Evolutionary conservation across 2,113 vertebrate genomes (phyloP).

Genomic region (Zapus hudsonius): DNA sequence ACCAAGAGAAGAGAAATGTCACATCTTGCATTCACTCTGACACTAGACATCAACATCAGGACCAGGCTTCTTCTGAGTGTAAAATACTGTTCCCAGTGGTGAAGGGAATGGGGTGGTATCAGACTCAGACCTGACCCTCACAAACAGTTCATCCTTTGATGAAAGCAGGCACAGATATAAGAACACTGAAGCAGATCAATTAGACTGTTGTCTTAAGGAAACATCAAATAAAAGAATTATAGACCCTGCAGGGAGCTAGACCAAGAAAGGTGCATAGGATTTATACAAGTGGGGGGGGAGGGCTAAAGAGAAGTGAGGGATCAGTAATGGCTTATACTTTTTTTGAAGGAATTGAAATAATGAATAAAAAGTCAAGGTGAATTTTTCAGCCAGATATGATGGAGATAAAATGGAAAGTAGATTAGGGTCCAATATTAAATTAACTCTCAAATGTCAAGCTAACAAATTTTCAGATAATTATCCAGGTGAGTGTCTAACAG

Average conservation of each 20-base stretch:
- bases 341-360: not conserved
- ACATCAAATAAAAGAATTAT: not conserved
- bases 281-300: not conserved
- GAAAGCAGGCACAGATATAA: slow-evolving; percentile 5
- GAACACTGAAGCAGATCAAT: slow-evolving; percentile 2
- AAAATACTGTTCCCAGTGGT: not conserved
- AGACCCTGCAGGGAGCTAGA: not conserved
- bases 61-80: not conserved
- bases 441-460: slow-evolving; percentile 28
- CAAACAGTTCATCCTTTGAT: not conserved
- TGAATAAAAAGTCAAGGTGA: not conserved
- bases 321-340: not conserved
- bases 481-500: not conserved
- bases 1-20: not conserved
- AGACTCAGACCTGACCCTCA: not conserved
- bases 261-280: not conserved
- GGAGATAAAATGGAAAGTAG: not conserved
- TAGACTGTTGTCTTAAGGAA: not conserved
- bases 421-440: slow-evolving; percentile 13
- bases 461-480: slow-evolving; percentile 46
- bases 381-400: slow-evolving; percentile 27
- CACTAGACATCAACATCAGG: not conserved
- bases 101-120: not conserved
- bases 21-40: not conserved
- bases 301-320: not conserved